Conservation (phyloP, 1,140 invertebrate genomes). For the Mactra quadrangularis region DNA sequence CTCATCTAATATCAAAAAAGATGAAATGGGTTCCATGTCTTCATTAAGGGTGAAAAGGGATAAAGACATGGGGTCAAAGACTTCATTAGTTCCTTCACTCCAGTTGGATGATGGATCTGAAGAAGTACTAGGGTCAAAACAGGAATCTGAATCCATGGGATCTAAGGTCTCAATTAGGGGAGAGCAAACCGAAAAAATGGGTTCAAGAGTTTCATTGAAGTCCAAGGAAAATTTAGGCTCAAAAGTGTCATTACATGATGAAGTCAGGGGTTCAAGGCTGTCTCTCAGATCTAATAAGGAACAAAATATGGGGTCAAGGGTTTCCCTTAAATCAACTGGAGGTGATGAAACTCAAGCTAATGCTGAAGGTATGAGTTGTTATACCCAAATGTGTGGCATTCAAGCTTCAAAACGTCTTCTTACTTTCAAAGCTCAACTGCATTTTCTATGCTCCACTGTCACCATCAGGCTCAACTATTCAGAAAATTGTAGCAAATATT, state of each 20-base stretch:
- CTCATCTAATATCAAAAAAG: too few relatives aligned
- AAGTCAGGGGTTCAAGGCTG: constrained; percentile 17
- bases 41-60: too few relatives aligned
- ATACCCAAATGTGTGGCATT: too few relatives aligned
- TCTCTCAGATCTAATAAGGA: constrained; percentile 7
- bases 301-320: constrained; percentile 40
- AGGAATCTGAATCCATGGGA: not conserved
- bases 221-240: constrained; percentile 26
- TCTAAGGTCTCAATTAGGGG: constrained; percentile 22
- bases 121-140: not conserved
- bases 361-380: not conserved
- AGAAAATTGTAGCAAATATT: too few relatives aligned
- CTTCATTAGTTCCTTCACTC: not conserved
- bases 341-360: not conserved
- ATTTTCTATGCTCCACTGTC: too few relatives aligned
- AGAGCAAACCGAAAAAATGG: not conserved
- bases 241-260: constrained; percentile 38
- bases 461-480: too few relatives aligned
- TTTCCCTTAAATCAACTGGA: constrained; percentile 19
- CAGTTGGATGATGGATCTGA: not conserved
- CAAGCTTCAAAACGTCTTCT: too few relatives aligned
- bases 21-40: too few relatives aligned
- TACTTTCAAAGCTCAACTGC: too few relatives aligned
- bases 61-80: constrained; percentile 6
- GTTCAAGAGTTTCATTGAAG: constrained; percentile 24